Conservation (phyloP, 2,113 vertebrate genomes). For the Narcine bancroftii region DNA sequence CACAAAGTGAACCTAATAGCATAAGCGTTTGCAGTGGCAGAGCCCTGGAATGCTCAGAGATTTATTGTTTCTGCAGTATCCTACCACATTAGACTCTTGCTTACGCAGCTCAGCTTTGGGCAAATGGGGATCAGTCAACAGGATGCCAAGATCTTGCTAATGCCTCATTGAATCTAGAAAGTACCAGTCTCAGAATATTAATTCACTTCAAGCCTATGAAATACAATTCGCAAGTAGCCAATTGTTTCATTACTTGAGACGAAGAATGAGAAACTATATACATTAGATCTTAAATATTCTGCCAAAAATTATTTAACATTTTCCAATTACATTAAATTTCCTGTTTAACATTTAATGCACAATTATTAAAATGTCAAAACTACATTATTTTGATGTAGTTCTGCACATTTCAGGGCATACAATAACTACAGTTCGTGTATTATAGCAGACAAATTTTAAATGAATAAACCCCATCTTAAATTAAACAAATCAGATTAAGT, state of each 20-base stretch:
- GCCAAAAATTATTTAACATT: background rate
- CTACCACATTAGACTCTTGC: background rate
- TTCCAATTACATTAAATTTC: background rate
- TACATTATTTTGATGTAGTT: conserved; percentile 5
- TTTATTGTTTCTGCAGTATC: no score
- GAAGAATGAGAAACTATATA: background rate
- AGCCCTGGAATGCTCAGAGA: no score
- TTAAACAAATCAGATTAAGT: no score
- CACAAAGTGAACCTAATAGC: no score
- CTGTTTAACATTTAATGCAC: background rate
- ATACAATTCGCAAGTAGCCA: background rate
- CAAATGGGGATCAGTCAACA: background rate
- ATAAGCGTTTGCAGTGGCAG: no score
- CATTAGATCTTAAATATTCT: background rate
- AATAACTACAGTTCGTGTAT: background rate
- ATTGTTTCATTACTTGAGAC: background rate
- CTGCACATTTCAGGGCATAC: background rate
- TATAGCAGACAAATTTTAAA: background rate
- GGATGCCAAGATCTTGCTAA: background rate
- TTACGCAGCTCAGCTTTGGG: background rate
- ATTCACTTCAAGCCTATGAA: background rate
- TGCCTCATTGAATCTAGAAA: background rate
- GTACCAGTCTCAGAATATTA: background rate
- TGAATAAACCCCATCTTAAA: background rate
- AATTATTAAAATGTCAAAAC: conserved; percentile 13